Evolutionary conservation across 2,113 vertebrate species (phyloP).

Genomic region (Sphyrna mokarran): DNA sequence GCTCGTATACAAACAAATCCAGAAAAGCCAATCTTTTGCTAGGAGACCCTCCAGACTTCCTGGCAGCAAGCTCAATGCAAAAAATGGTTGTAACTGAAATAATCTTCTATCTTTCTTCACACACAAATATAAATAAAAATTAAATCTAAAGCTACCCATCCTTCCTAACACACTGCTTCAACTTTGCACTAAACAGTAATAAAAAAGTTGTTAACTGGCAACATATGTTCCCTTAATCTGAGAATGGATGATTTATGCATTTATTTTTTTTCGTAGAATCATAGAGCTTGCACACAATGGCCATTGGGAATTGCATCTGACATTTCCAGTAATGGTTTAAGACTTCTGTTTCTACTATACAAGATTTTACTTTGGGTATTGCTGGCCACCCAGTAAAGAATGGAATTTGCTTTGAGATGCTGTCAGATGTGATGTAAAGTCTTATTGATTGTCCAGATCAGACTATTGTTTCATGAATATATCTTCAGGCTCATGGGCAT

Average conservation of each 20-base stretch:
- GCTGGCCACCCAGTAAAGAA: background rate
- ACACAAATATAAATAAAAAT: too few relatives aligned
- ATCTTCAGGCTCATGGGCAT: background rate
- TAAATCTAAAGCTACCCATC: too few relatives aligned
- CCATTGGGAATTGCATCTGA: background rate
- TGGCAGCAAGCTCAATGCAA: too few relatives aligned
- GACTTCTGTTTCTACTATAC: background rate
- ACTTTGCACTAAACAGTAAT: background rate
- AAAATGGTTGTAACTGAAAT: too few relatives aligned
- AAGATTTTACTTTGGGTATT: background rate
- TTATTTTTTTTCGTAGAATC: background rate
- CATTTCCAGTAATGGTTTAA: background rate
- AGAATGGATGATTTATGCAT: background rate
- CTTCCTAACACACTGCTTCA: background rate
- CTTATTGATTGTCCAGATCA: background rate
- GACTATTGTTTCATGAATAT: background rate
- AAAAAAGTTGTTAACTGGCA: background rate
- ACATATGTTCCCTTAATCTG: background rate
- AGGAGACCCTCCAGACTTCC: too few relatives aligned
- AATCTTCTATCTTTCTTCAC: too few relatives aligned
- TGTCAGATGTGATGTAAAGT: background rate
- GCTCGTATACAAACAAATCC: too few relatives aligned
- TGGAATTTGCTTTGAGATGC: background rate
- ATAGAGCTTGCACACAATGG: background rate
- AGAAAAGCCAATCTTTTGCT: too few relatives aligned